These are phyloP conservation scores for Eupithecia vulgata DNA, from an alignment of 2,888 invertebrate genomes.

Conservation along the genomic window DNA sequence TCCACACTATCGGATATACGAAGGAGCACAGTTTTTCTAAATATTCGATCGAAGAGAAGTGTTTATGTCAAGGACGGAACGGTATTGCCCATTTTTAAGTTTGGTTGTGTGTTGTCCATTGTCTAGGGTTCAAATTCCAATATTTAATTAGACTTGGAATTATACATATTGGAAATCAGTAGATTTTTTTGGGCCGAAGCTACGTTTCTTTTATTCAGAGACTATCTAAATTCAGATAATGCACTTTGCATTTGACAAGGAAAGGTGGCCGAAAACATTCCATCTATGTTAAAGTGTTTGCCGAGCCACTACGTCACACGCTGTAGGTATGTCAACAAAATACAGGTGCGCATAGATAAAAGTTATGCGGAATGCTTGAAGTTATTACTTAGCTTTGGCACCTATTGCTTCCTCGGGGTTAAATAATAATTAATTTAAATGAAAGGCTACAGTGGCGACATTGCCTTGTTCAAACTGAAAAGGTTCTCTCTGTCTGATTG, in stretches of 20 bases:
- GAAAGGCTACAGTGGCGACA: background rate
- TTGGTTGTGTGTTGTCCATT: background rate
- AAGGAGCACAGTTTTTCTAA: background rate
- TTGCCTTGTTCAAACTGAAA: background rate
- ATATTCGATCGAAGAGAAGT: background rate
- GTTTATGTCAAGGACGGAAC: background rate
- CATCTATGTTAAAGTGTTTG: constrained; percentile 34
- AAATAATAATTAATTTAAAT: background rate
- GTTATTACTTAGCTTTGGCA: constrained; percentile 29
- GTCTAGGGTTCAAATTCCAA: constrained; percentile 3
- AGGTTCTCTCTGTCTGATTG: background rate
- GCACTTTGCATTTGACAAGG: constrained; percentile 13
- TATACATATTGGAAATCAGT: background rate
- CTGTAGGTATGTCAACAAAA: constrained; percentile 39
- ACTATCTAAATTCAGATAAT: background rate
- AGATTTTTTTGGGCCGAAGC: background rate
- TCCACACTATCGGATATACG: background rate
- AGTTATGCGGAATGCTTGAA: constrained; percentile 42
- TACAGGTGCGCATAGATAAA: constrained; percentile 53
- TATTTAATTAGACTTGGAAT: background rate
- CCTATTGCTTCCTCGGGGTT: background rate
- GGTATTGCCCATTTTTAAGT: background rate
- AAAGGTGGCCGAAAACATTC: constrained; percentile 35
- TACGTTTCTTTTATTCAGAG: background rate
- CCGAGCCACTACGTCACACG: constrained; percentile 38